Conservation (phyloP, 2,888 invertebrate genomes). For the Axea sp. region DNA sequence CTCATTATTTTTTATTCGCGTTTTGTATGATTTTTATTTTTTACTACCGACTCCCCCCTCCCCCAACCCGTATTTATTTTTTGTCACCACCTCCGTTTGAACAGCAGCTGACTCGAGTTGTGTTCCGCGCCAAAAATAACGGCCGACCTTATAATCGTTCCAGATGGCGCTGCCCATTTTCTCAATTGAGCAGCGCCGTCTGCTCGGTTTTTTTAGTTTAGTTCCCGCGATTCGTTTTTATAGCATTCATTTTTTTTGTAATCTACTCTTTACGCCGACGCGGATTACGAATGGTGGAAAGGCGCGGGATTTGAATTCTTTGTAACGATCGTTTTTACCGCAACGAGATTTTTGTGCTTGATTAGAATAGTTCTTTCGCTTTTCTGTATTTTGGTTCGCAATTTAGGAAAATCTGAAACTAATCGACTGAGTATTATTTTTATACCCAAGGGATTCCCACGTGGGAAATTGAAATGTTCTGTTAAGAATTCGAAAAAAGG, state of each 20-base stretch:
- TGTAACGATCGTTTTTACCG: slow-evolving; percentile 22
- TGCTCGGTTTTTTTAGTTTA: slow-evolving; percentile 10
- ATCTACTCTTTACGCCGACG: slow-evolving; percentile 1
- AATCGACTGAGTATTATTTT: slow-evolving; percentile 78
- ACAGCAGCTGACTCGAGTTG: slow-evolving; percentile 75
- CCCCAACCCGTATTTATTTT: slow-evolving; percentile 26
- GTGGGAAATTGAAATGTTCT: slow-evolving; percentile 56
- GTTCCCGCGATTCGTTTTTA: neutral
- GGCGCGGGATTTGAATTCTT: slow-evolving; percentile 20
- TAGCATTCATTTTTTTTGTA: neutral
- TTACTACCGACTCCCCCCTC: slow-evolving; percentile 39
- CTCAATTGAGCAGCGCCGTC: neutral
- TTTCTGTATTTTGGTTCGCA: slow-evolving; percentile 14
- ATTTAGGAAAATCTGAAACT: slow-evolving; percentile 55
- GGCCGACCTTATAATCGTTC: neutral
- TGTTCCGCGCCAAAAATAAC: slow-evolving; percentile 53
- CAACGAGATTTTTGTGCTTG: slow-evolving; percentile 23
- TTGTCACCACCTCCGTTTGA: slow-evolving; percentile 64
- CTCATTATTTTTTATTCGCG: slow-evolving; percentile 69
- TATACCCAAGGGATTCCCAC: slow-evolving; percentile 63
- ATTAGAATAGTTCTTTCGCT: slow-evolving; percentile 2
- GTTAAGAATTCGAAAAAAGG: no score
- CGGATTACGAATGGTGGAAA: slow-evolving; percentile 19
- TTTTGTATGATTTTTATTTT: slow-evolving; percentile 73
- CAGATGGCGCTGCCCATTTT: slow-evolving; percentile 9